phyloP scores from a whole-genome alignment of 2,113 vertebrate species.

The Tichodroma muraria region DNA sequence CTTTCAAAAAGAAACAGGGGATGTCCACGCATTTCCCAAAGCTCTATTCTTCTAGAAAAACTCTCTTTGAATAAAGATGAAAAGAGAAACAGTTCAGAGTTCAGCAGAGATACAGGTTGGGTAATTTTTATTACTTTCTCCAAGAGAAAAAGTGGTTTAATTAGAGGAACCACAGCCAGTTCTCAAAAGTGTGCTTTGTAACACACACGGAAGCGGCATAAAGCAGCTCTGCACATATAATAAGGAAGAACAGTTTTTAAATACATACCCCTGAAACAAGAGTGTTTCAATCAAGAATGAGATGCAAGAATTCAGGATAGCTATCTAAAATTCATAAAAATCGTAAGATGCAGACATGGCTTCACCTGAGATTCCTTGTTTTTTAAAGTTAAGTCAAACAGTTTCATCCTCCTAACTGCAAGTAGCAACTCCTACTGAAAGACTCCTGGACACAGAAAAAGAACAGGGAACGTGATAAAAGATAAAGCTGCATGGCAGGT shows the following conservation, averaged over 20 bases:
- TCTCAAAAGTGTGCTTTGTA: background rate
- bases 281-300: background rate
- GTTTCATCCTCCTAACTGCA: background rate
- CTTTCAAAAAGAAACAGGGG: background rate
- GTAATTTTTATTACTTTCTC: background rate
- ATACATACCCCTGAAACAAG: background rate
- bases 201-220: background rate
- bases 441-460: background rate
- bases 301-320: background rate
- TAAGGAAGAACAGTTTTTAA: background rate
- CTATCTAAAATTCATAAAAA: background rate
- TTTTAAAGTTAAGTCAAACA: background rate
- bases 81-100: background rate
- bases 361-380: background rate
- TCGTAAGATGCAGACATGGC: fast-evolving
- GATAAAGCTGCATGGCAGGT: background rate
- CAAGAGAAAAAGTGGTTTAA: background rate
- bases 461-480: background rate
- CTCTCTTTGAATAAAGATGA: background rate
- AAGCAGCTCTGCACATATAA: background rate
- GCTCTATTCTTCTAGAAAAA: background rate
- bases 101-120: background rate
- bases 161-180: background rate
- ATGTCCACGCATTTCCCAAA: background rate
- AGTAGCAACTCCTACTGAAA: background rate